These are phyloP conservation scores for Sussaba pulchella DNA, from an alignment of 2,888 invertebrate species.

Conservation along the genomic window DNA sequence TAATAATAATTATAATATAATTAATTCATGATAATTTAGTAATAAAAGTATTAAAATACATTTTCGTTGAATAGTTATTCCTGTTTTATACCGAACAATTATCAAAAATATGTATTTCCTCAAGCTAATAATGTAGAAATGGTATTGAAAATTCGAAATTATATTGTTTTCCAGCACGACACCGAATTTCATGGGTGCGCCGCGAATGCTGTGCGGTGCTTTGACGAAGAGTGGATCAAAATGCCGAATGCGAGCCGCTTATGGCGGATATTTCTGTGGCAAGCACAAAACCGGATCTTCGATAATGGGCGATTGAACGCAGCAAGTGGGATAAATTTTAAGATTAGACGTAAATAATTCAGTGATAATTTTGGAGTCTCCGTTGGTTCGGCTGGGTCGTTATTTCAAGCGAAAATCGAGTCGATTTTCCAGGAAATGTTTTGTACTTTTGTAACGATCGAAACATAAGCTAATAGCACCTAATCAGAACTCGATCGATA, in stretches of 20 bases:
- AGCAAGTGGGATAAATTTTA: neutral
- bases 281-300: conserved; percentile 74
- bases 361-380: conserved; percentile 15
- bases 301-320: conserved; percentile 69
- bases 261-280: conserved; percentile 71
- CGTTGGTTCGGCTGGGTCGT: neutral
- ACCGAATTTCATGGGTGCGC: conserved; percentile 57
- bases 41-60: too few relatives aligned
- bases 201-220: conserved; percentile 72
- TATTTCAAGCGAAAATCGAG: neutral
- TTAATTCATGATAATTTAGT: neutral
- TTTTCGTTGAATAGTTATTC: too few relatives aligned
- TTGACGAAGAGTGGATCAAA: conserved; percentile 75
- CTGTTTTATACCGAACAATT: too few relatives aligned
- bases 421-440: neutral
- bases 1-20: too few relatives aligned
- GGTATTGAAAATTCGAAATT: too few relatives aligned
- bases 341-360: neutral
- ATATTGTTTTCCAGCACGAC: conserved; percentile 72
- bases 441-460: conserved; percentile 42
- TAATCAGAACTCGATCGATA: conserved; percentile 4
- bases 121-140: too few relatives aligned
- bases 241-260: conserved; percentile 71
- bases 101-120: too few relatives aligned
- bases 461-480: neutral